Evolutionary conservation across 2,888 invertebrate genomes (phyloP).

Genomic region (Cryptus viduatorius): DNA sequence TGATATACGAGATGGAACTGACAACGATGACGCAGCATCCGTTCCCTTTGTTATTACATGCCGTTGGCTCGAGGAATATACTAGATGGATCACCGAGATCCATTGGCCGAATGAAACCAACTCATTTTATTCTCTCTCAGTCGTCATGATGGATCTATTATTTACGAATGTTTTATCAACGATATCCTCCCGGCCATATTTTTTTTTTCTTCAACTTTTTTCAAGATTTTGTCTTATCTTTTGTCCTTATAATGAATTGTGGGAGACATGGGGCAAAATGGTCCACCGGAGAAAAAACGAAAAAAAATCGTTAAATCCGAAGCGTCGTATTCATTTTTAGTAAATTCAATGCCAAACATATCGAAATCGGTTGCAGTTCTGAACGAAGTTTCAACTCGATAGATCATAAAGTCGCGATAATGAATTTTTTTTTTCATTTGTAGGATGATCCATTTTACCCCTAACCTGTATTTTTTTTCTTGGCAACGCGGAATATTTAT

Average conservation of each 20-base stretch:
- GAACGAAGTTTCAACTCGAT: too few species aligned
- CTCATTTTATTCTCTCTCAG: background rate
- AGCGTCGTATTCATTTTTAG: too few species aligned
- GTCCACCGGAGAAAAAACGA: too few species aligned
- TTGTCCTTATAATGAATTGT: background rate
- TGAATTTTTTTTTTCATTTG: too few species aligned
- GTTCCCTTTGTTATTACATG: constrained; percentile 31
- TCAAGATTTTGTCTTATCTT: background rate
- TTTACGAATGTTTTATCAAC: background rate
- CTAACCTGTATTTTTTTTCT: too few species aligned
- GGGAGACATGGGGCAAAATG: too few species aligned
- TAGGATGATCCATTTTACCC: too few species aligned
- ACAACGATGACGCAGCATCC: constrained; percentile 53
- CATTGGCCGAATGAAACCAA: constrained; percentile 12
- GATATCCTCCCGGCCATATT: background rate
- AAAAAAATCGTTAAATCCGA: too few species aligned
- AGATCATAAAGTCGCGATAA: too few species aligned
- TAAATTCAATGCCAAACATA: too few species aligned
- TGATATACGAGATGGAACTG: constrained; percentile 47
- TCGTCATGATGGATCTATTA: background rate
- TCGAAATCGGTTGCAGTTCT: too few species aligned
- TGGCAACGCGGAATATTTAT: too few species aligned
- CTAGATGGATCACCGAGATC: constrained; percentile 39
- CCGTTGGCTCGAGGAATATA: background rate
- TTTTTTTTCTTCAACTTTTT: background rate